Evolutionary conservation across 2,113 vertebrate species (phyloP), one percentile per base, ranked within the genome.

Genomic region (Hassar affinis): DNA sequence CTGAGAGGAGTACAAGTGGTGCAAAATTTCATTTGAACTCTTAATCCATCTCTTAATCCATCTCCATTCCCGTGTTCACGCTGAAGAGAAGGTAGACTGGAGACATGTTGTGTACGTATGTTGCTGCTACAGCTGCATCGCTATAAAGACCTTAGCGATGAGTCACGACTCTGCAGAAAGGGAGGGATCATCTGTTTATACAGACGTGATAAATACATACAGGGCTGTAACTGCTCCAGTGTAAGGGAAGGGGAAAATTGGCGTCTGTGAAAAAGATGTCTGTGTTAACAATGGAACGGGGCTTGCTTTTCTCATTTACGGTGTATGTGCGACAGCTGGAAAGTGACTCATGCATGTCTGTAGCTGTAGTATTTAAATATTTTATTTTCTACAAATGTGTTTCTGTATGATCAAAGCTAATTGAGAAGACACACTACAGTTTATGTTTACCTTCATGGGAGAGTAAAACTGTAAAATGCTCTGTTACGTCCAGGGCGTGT

Each of bases 291-390:
- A 74, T 49, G 69, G 69, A 74, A 74, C 45, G 18, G 6, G 3
- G 45, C 49, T 74, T 74, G 69, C 45, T 47, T 49, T 74, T 49
- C 69, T 74, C 69, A 49, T 74, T 49, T 74, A 74, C 45, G 27
- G 69, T 20, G 33, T 45, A 68, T 4, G 17, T 20, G 15, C 35
- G 3, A 25, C 49, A 42, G 6, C 25, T 47, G 68, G 68, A 71
- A 71, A n/a, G 38, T 42, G 45, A 74, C n/a, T 49, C 69, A 74
- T 74, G 6, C 69, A 27, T 49, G 69, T 74, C 69, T 74, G 42
- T 30, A 49, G 25, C 42, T 49, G 27, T 14, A 74, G n/a, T 3
- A 9, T 27, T 49, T 74, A 9, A 49, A 74, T 38, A 4, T 64
- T 33, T 42, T 42, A 42, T 42, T 42, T 2, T 42, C 38, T 42